Conservation (phyloP, 1,140 invertebrate genomes). For the Gryllus bimaculatus region DNA sequence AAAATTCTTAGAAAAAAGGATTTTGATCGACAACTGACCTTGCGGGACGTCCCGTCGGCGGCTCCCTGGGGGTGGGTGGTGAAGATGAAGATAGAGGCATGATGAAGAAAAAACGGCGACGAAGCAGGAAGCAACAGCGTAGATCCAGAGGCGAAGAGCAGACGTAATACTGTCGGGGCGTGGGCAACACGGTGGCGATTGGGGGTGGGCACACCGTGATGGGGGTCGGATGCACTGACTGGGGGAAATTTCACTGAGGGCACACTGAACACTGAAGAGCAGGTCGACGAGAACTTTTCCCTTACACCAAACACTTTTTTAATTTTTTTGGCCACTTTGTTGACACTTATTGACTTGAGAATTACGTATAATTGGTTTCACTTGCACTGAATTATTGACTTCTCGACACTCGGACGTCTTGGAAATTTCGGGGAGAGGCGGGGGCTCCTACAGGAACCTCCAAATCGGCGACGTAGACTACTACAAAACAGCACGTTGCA, state of each 20-base stretch:
- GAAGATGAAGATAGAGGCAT: neutral
- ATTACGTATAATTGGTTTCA: slow-evolving; percentile 1
- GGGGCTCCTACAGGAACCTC: neutral
- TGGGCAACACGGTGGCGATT: neutral
- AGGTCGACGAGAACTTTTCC: neutral
- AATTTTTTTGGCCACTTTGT: neutral
- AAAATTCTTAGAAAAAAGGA: neutral
- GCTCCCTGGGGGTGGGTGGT: neutral
- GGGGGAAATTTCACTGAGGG: neutral
- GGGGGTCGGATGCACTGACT: no score
- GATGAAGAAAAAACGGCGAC: neutral
- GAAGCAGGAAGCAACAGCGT: neutral
- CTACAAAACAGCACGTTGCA: neutral
- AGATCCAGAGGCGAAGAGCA: neutral
- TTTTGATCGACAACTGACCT: neutral
- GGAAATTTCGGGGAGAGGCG: neutral
- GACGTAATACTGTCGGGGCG: neutral
- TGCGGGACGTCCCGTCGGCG: neutral
- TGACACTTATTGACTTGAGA: neutral
- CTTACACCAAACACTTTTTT: neutral
- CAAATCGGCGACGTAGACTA: neutral
- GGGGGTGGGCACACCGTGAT: no score
- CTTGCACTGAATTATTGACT: neutral
- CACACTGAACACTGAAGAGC: neutral
- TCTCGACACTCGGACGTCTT: neutral